A percentile compares a stretch with the other conserved stretches of the same genome.
Conservation (phyloP, 1,140 invertebrate genomes). For the Sesamia nonagrioides region DNA sequence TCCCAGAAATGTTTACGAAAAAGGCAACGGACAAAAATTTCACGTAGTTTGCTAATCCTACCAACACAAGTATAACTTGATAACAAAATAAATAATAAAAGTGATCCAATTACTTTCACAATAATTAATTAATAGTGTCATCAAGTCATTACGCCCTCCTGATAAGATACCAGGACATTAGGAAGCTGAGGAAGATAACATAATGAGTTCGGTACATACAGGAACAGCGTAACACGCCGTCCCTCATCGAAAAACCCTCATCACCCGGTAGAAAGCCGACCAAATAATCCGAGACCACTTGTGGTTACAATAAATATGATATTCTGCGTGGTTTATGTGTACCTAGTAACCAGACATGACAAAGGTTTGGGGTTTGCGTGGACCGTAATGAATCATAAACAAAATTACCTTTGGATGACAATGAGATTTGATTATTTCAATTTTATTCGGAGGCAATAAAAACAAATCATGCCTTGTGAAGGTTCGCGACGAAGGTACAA, state of each 20-base stretch:
- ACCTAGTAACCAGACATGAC: constrained; percentile 42
- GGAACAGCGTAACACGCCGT: constrained; percentile 52
- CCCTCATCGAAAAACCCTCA: constrained; percentile 64
- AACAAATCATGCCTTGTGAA: constrained; percentile 40
- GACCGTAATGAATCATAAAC: constrained; percentile 47
- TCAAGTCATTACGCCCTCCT: constrained; percentile 35
- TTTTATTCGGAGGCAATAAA: constrained; percentile 42
- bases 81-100: background rate
- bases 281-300: constrained; percentile 55
- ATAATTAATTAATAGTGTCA: constrained; percentile 28
- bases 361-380: constrained; percentile 23
- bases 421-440: constrained; percentile 45
- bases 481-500: constrained; percentile 12
- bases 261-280: constrained; percentile 54
- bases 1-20: background rate
- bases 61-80: background rate
- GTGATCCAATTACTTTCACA: background rate
- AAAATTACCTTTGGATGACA: constrained; percentile 46
- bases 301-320: constrained; percentile 58
- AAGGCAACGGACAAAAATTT: background rate
- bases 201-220: constrained; percentile 55
- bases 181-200: constrained; percentile 52
- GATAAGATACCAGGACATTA: constrained; percentile 55
- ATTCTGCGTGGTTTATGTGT: constrained; percentile 51
- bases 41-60: constrained; percentile 1